These are phyloP conservation scores for Drosophila sordidula DNA, from an alignment of 2,888 invertebrate genomes.

Conservation along the genomic window DNA sequence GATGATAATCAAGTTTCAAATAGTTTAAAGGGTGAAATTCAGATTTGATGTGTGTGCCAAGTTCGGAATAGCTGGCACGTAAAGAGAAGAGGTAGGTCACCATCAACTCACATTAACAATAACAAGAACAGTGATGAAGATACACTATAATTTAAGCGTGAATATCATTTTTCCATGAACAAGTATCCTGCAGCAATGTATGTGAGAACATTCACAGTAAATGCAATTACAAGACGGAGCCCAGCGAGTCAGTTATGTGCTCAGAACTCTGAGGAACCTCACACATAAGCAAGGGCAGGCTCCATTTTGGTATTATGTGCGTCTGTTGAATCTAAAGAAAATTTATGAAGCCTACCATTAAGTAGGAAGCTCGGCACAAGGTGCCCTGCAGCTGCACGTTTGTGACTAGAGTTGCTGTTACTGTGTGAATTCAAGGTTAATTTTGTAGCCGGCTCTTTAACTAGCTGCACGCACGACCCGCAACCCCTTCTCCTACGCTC, in stretches of 20 bases:
- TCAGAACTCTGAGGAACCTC: conserved; percentile 5
- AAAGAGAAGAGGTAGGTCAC: neutral
- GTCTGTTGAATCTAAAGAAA: conserved; percentile 70
- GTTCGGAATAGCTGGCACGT: conserved; percentile 3
- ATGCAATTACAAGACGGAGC: conserved; percentile 70
- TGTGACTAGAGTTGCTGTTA: conserved; percentile 47
- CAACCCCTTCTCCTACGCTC: conserved; percentile 4
- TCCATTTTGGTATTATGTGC: conserved; percentile 43
- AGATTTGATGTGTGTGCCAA: conserved; percentile 44
- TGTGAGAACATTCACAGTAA: conserved; percentile 82
- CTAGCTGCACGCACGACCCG: conserved; percentile 80
- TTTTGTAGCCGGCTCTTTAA: conserved; percentile 71
- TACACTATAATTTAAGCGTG: conserved; percentile 80
- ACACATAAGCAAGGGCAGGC: conserved; percentile 22
- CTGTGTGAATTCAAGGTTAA: conserved; percentile 80
- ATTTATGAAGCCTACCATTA: conserved; percentile 81
- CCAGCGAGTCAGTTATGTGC: conserved; percentile 17
- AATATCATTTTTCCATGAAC: conserved; percentile 81
- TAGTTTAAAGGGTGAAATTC: conserved; percentile 17
- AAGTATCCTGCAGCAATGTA: conserved; percentile 77
- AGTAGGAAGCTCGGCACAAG: conserved; percentile 62
- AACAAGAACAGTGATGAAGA: conserved; percentile 49
- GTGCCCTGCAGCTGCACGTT: conserved; percentile 30
- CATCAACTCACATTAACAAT: conserved; percentile 29
- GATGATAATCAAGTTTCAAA: too few species aligned